Base-by-base conservation (phyloP, 2,888 invertebrate species). In the Microplitis manilae region DNA sequence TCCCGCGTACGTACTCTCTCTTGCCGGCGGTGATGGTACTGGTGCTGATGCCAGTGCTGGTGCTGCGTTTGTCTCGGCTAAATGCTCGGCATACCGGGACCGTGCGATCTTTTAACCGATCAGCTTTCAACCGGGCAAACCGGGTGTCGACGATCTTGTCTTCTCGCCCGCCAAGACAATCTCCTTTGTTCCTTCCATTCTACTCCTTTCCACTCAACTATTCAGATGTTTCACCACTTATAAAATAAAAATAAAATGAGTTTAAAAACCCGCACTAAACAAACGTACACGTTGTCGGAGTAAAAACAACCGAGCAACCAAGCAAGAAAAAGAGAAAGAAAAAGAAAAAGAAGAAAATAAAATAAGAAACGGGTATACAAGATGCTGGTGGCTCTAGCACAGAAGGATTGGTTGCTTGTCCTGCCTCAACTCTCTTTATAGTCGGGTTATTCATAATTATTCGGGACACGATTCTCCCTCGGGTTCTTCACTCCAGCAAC, bases 21-120 rank as follows among this genome's bases (percentile, higher is more conserved):
- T 70, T 50, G 50, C 13, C 5, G 13, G 4, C 8, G 8, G 5
- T 8, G 6, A 5, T 41, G 41, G 41, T 41, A 9, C 41, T 41
- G 41, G 41, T 41, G 9, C 41, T 41, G 5, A 5, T 50, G 13
- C 50, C 13, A 5, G 50, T 9, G 5, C 50, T 50, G 50, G 50
- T 50, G 50, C 39, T 71, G 13, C 61, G 38, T 71, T 30, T 40
- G 65, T 65, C 65, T 65, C 20, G 15, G 69, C 62, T 73, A 77
- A 74, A 74, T 74, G 73, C 77, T 70, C 73, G 68, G 73, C 77
- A 77, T 77, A 77, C 77, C 76, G 68, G 17, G 72, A 69, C 70
- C 76, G 76, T 76, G 72, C 72, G 73, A 77, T 77, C 73, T 69
- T 73, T 77, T 64, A 73, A 77, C 67, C 76, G 72, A 77, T 77